Conservation (phyloP, 2,888 invertebrate genomes). For the Drosophila antonietae region DNA sequence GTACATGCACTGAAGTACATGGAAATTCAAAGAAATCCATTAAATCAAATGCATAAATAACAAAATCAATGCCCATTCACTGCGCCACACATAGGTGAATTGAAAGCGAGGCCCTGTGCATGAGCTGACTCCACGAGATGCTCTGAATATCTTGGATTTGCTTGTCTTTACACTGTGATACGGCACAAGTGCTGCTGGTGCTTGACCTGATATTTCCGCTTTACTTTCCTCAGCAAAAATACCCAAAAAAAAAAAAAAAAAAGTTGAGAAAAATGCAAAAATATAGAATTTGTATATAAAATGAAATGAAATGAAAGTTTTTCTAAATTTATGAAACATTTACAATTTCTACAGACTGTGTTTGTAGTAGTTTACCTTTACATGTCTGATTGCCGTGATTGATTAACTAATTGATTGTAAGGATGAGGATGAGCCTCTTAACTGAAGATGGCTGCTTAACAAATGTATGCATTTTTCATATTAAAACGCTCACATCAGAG, state of each 20-base stretch:
- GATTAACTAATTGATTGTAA: too few species aligned
- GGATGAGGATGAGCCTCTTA: too few species aligned
- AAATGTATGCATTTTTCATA: too few species aligned
- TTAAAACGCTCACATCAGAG: too few species aligned
- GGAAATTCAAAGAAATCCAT: slow-evolving; percentile 50
- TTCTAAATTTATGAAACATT: not conserved
- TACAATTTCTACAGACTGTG: too few species aligned
- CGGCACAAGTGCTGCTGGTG: not conserved
- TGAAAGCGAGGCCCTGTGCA: slow-evolving; percentile 1
- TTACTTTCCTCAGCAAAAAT: not conserved
- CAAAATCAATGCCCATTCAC: slow-evolving; percentile 28
- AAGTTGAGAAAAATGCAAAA: too few species aligned
- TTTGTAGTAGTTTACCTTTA: too few species aligned
- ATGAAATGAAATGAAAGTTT: not conserved
- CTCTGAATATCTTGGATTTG: not conserved
- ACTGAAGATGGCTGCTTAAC: too few species aligned
- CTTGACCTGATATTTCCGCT: slow-evolving; percentile 6
- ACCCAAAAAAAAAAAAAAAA: too few species aligned
- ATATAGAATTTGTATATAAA: not conserved
- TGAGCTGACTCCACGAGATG: not conserved
- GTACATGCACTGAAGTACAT: slow-evolving; percentile 21
- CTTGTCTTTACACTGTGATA: not conserved
- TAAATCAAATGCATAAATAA: slow-evolving; percentile 53
- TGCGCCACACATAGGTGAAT: slow-evolving; percentile 7
- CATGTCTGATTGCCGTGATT: too few species aligned